A percentile compares a stretch with the other conserved stretches of the same genome.
Evolutionary conservation across 2,888 invertebrate genomes (phyloP).

Genomic region (Enoplolaimus lenunculus): DNA sequence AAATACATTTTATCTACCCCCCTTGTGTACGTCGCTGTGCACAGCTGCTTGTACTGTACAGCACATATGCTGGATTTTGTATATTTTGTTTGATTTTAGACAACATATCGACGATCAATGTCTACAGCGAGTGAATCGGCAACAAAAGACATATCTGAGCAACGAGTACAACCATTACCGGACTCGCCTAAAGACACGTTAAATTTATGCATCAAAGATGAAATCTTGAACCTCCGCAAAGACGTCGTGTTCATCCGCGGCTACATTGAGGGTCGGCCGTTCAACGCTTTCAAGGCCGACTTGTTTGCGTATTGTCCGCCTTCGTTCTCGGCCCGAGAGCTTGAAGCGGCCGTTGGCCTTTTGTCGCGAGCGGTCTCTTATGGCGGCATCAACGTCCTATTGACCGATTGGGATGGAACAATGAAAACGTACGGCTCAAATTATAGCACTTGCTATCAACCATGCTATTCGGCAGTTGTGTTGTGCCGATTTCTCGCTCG

Average conservation of each 20-base stretch:
- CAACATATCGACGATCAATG: too few relatives aligned
- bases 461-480: conserved; percentile 36
- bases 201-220: conserved; percentile 14
- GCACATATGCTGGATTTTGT: too few relatives aligned
- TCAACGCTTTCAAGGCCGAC: not conserved
- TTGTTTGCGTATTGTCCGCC: not conserved
- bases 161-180: too few relatives aligned
- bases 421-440: conserved; percentile 40
- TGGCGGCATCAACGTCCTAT: conserved; percentile 24
- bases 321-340: not conserved
- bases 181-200: too few relatives aligned
- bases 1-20: too few relatives aligned
- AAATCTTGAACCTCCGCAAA: not conserved
- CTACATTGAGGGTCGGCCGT: not conserved
- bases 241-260: not conserved
- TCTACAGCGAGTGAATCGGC: too few relatives aligned
- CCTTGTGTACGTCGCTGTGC: too few relatives aligned
- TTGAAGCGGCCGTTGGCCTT: not conserved
- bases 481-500: conserved; percentile 27
- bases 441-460: conserved; percentile 38
- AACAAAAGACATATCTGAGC: too few relatives aligned
- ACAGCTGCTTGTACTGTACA: too few relatives aligned
- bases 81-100: too few relatives aligned
- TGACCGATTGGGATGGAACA: conserved; percentile 40
- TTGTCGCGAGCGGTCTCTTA: not conserved